Conservation (phyloP, 2,888 invertebrate species). For the Drosophila flavopinicola region DNA sequence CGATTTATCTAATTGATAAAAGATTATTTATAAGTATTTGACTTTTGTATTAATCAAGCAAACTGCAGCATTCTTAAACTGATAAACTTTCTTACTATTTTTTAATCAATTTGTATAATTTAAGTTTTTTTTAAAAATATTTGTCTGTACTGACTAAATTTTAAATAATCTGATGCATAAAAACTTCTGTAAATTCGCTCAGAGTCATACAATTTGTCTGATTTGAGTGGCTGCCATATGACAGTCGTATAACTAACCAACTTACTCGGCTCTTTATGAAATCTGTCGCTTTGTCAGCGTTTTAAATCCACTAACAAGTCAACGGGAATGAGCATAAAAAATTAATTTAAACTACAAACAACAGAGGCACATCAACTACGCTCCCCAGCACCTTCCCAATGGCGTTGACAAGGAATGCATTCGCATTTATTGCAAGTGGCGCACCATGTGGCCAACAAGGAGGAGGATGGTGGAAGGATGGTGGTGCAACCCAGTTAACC, state of each 20-base stretch:
- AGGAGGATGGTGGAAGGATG: slow-evolving; percentile 18
- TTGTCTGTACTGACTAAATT: too few relatives aligned
- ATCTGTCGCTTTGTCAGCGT: slow-evolving; percentile 18
- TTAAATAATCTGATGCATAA: too few relatives aligned
- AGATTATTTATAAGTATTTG: too few relatives aligned
- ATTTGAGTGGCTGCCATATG: neutral
- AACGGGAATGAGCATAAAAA: slow-evolving; percentile 36
- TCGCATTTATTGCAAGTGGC: slow-evolving; percentile 56
- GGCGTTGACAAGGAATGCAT: slow-evolving; percentile 56
- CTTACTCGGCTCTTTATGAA: neutral
- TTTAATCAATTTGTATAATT: too few relatives aligned
- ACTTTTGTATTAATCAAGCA: too few relatives aligned
- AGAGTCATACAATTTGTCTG: neutral
- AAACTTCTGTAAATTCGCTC: too few relatives aligned
- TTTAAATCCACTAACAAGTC: slow-evolving; percentile 45
- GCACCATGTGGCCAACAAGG: slow-evolving; percentile 52
- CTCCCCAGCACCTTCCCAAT: neutral
- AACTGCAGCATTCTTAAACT: too few relatives aligned
- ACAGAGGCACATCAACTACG: slow-evolving; percentile 38
- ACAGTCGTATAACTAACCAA: slow-evolving; percentile 1
- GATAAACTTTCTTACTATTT: too few relatives aligned
- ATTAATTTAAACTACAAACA: slow-evolving; percentile 57
- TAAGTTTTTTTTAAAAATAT: too few relatives aligned
- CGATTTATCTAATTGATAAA: too few relatives aligned
- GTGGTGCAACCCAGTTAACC: slow-evolving; percentile 53